These are phyloP conservation scores for Cyprinus carpio DNA, from an alignment of 2,113 vertebrate genomes.

Conservation along the genomic window DNA sequence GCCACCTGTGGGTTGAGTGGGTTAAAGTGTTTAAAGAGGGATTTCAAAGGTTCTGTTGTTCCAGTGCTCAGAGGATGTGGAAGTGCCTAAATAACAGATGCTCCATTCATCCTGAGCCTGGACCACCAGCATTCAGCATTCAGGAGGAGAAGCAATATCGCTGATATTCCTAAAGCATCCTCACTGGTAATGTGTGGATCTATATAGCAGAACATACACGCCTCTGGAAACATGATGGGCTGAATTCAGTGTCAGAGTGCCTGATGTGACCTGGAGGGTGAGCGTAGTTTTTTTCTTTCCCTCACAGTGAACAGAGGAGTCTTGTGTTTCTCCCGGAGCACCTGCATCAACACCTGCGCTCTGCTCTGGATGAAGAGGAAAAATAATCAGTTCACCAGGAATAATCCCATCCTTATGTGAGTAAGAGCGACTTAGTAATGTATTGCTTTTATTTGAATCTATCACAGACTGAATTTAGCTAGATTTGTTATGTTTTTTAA, in stretches of 20 bases:
- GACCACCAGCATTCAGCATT: slow-evolving; percentile 16
- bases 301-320: slow-evolving; percentile 12
- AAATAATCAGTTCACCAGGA: neutral
- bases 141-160: neutral
- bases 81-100: neutral
- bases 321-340: slow-evolving; percentile 2
- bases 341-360: neutral
- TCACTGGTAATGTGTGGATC: neutral
- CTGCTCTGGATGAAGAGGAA: neutral
- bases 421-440: neutral
- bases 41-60: slow-evolving; percentile 17
- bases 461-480: neutral
- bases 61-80: slow-evolving; percentile 1
- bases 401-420: neutral
- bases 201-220: neutral
- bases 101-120: neutral
- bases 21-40: neutral
- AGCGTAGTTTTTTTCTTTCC: neutral
- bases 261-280: neutral
- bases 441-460: neutral
- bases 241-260: neutral
- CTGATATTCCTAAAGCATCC: neutral
- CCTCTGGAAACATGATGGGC: neutral
- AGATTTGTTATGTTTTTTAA: neutral
- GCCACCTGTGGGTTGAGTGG: neutral